A percentile compares a stretch with the other conserved stretches of the same genome.
Evolutionary conservation across 2,113 vertebrate species (phyloP).

Genomic region (Nycticorax nycticorax): DNA sequence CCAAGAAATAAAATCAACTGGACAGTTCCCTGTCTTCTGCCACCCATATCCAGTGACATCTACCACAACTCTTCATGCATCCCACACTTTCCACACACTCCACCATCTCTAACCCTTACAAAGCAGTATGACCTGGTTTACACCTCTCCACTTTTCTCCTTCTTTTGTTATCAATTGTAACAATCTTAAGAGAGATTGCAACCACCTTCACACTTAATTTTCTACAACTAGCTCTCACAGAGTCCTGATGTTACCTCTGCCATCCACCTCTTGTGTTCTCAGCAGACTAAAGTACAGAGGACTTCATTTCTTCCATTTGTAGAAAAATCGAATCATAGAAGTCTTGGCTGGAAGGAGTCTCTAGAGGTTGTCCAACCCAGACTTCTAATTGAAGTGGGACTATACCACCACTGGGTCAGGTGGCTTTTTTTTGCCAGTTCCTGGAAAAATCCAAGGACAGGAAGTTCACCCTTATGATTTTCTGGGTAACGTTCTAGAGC

Average conservation of each 20-base stretch:
- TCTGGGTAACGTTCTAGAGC: not conserved
- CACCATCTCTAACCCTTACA: not conserved
- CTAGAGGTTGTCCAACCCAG: not conserved
- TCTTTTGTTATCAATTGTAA: not conserved
- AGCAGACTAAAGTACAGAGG: not conserved
- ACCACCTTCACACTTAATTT: not conserved
- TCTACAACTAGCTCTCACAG: not conserved
- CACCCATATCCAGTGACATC: not conserved
- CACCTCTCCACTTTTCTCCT: not conserved
- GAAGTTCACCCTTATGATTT: not conserved
- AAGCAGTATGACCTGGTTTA: not conserved
- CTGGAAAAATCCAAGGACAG: not conserved
- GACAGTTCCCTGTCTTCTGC: not conserved
- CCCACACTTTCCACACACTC: not conserved
- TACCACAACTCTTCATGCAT: not conserved
- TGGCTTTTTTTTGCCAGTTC: not conserved
- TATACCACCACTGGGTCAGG: not conserved
- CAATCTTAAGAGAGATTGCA: not conserved
- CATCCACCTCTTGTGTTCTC: not conserved
- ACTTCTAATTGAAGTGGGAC: not conserved
- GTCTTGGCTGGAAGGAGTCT: not conserved
- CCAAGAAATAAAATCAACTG: not conserved
- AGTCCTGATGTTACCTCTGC: not conserved
- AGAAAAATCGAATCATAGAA: not conserved
- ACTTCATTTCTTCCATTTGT: not conserved